A percentile compares a stretch with the other conserved stretches of the same genome.
Evolutionary conservation across 2,888 invertebrate genomes (phyloP).

Genomic region (Ganaspis brasiliensis): DNA sequence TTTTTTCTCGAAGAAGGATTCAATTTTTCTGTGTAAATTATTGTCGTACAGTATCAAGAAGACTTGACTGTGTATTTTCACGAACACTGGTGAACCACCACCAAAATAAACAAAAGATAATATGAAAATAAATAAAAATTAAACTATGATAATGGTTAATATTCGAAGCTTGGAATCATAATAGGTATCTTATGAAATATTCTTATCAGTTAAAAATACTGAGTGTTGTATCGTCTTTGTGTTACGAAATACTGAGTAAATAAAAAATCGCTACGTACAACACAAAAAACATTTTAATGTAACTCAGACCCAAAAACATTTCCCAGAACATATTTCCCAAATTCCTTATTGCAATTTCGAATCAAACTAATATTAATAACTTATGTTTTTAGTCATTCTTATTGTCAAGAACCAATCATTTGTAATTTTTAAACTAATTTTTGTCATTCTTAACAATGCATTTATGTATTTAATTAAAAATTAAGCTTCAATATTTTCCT

Average conservation of each 20-base stretch:
- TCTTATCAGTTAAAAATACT: constrained; percentile 74
- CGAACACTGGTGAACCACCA: constrained; percentile 35
- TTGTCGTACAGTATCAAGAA: constrained; percentile 68
- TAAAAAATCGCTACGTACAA: constrained; percentile 71
- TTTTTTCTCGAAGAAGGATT: constrained; percentile 46
- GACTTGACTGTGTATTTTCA: constrained; percentile 56
- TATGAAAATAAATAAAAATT: constrained; percentile 66
- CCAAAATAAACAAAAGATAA: constrained; percentile 59
- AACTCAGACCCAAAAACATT: too few relatives aligned
- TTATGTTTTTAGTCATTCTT: too few relatives aligned
- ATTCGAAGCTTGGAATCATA: constrained; percentile 71
- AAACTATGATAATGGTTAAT: constrained; percentile 68
- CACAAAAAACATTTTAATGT: constrained; percentile 25
- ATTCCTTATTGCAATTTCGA: too few relatives aligned
- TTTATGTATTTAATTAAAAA: too few relatives aligned
- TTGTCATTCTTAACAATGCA: too few relatives aligned
- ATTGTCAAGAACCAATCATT: too few relatives aligned
- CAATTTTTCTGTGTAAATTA: constrained; percentile 68
- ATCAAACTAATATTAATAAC: too few relatives aligned
- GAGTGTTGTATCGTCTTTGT: constrained; percentile 78
- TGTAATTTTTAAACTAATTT: too few relatives aligned
- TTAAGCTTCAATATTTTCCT: too few relatives aligned
- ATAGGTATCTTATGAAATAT: constrained; percentile 73
- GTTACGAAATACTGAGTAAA: constrained; percentile 74
- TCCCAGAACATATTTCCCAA: too few relatives aligned